phyloP scores from a whole-genome alignment of 2,797 vertebrate species.

The Eulemur mongoz region DNA sequence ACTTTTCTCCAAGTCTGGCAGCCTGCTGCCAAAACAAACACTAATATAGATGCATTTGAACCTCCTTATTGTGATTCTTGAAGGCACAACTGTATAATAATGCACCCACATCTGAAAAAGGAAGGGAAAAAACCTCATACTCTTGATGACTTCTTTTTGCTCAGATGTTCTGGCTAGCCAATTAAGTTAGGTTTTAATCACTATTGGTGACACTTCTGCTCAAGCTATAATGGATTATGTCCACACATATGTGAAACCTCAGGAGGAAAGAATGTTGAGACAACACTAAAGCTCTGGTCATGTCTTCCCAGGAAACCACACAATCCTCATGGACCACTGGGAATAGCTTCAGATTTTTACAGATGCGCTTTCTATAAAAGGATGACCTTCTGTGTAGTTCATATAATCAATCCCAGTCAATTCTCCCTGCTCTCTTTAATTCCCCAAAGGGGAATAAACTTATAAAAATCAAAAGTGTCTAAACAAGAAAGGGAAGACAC shows the following conservation, averaged over 20 bases:
- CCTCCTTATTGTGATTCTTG: neutral
- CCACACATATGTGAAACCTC: neutral
- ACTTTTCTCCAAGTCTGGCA: conserved; percentile 22
- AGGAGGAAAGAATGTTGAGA: neutral
- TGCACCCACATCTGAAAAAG: conserved; percentile 1
- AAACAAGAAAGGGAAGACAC: neutral
- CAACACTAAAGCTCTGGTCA: neutral
- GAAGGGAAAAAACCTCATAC: neutral
- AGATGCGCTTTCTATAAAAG: neutral
- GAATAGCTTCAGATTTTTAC: conserved; percentile 21
- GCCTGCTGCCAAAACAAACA: neutral
- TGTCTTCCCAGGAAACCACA: neutral
- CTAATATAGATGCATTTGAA: conserved; percentile 21
- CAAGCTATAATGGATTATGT: neutral
- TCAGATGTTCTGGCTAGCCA: neutral
- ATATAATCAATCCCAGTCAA: conserved; percentile 16
- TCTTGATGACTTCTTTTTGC: neutral
- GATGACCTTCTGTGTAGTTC: neutral
- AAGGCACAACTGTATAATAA: conserved; percentile 3
- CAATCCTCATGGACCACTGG: neutral
- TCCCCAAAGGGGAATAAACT: neutral
- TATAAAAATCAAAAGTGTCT: neutral
- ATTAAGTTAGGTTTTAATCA: conserved; percentile 26
- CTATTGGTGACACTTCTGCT: conserved; percentile 25
- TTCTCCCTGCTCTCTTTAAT: neutral